Conservation (phyloP, 2,888 invertebrate species). For the Marasmarcha lunaedactyla region DNA sequence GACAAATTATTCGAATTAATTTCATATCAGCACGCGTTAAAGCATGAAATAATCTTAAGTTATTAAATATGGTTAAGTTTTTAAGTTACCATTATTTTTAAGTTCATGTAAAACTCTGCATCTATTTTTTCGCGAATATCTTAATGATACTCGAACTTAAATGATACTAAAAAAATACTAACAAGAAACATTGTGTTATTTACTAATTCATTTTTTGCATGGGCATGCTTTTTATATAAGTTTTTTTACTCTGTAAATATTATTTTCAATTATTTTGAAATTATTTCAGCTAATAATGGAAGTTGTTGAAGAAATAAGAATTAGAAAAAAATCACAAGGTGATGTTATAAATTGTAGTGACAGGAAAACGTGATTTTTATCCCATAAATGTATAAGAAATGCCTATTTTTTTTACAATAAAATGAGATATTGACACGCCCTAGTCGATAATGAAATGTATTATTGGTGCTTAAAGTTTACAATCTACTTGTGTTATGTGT, state of each 20-base stretch:
- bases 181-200: too few species aligned
- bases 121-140: too few species aligned
- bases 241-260: not conserved
- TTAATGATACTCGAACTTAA: too few species aligned
- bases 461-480: constrained; percentile 21
- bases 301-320: constrained; percentile 67
- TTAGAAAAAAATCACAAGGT: constrained; percentile 61
- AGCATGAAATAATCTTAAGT: too few species aligned
- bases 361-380: constrained; percentile 20
- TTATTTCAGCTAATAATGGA: constrained; percentile 67
- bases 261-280: constrained; percentile 28
- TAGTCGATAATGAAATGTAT: constrained; percentile 22
- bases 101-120: too few species aligned
- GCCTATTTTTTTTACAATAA: not conserved
- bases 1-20: too few species aligned
- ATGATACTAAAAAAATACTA: too few species aligned
- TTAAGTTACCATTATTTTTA: too few species aligned
- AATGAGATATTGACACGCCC: constrained; percentile 14
- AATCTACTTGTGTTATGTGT: constrained; percentile 20
- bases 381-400: not conserved
- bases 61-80: too few species aligned
- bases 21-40: too few species aligned
- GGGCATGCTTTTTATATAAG: too few species aligned
- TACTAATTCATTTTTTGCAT: too few species aligned
- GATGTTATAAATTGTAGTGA: constrained; percentile 40